A percentile compares a stretch with the other conserved stretches of the same genome.
phyloP scores from a whole-genome alignment of 1,140 invertebrate genomes.

The Centruroides vittatus region DNA sequence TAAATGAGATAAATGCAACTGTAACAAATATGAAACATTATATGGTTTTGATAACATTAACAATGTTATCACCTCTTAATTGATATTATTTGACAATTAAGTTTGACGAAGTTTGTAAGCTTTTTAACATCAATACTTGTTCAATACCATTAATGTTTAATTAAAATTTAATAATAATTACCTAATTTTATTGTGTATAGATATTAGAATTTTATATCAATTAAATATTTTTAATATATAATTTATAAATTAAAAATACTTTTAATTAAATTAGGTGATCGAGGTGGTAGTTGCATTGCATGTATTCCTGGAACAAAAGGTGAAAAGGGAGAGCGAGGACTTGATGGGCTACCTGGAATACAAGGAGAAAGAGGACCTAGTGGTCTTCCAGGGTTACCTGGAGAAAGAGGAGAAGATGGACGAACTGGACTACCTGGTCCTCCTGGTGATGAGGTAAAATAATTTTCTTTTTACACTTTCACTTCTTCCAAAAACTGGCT shows the following conservation, averaged over 20 bases:
- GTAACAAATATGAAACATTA: no score
- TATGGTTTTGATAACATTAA: no score
- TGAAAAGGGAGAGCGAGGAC: slow-evolving; percentile 41
- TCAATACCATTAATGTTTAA: slow-evolving; percentile 4
- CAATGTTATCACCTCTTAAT: no score
- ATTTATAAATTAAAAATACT: slow-evolving; percentile 25
- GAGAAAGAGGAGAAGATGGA: slow-evolving; percentile 12
- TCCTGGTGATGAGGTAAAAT: slow-evolving; percentile 30
- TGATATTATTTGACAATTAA: no score
- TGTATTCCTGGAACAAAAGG: slow-evolving; percentile 48
- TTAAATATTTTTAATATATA: background rate
- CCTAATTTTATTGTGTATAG: slow-evolving; percentile 35
- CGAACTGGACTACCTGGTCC: slow-evolving; percentile 27
- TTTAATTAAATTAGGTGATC: slow-evolving; percentile 47
- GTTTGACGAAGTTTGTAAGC: no score
- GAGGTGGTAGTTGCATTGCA: slow-evolving; percentile 55
- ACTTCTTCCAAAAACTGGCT: no score
- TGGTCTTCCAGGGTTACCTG: slow-evolving; percentile 10
- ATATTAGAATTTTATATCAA: slow-evolving; percentile 35
- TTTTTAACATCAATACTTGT: no score
- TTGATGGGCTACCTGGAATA: slow-evolving; percentile 37
- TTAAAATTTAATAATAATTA: background rate
- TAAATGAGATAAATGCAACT: no score
- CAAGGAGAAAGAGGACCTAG: slow-evolving; percentile 22
- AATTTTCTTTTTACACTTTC: background rate